Conservation (phyloP, 2,113 vertebrate species). For the Chionodraco myersi region DNA sequence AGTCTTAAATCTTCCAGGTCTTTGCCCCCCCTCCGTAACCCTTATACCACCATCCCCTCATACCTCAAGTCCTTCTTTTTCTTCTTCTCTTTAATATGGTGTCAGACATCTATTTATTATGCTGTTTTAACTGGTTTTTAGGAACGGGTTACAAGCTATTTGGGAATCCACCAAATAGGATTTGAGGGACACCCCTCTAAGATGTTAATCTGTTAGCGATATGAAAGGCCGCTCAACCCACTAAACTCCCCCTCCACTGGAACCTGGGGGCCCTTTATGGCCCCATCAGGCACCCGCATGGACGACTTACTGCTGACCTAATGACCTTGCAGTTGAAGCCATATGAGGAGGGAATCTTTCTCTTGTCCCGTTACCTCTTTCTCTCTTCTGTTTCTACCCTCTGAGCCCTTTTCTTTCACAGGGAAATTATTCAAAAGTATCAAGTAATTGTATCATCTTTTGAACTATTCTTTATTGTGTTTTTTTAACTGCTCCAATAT, state of each 20-base stretch:
- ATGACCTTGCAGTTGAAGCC: constrained; percentile 82
- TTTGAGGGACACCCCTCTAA: constrained; percentile 80
- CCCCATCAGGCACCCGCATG: constrained; percentile 83
- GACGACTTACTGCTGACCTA: constrained; percentile 84
- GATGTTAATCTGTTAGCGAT: constrained; percentile 84
- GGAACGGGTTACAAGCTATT: constrained; percentile 83
- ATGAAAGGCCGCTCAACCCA: constrained; percentile 83
- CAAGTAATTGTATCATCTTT: not conserved
- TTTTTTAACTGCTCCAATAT: not conserved
- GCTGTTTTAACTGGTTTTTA: constrained; percentile 83
- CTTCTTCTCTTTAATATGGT: constrained; percentile 82
- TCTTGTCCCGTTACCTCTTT: constrained; percentile 58
- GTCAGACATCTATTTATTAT: constrained; percentile 84
- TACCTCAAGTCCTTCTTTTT: constrained; percentile 62
- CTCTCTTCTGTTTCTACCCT: constrained; percentile 19
- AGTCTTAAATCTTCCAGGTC: constrained; percentile 83
- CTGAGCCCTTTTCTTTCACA: not conserved
- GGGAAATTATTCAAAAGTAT: not conserved
- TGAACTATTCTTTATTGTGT: not conserved
- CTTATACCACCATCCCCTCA: constrained; percentile 46
- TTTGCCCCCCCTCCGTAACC: constrained; percentile 42
- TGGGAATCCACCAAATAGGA: constrained; percentile 83
- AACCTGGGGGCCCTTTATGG: constrained; percentile 81
- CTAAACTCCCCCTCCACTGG: constrained; percentile 78
- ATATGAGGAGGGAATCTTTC: constrained; percentile 79